These are phyloP conservation scores for Drosophila hamatofila DNA, from an alignment of 2,888 invertebrate genomes.

Conservation along the genomic window DNA sequence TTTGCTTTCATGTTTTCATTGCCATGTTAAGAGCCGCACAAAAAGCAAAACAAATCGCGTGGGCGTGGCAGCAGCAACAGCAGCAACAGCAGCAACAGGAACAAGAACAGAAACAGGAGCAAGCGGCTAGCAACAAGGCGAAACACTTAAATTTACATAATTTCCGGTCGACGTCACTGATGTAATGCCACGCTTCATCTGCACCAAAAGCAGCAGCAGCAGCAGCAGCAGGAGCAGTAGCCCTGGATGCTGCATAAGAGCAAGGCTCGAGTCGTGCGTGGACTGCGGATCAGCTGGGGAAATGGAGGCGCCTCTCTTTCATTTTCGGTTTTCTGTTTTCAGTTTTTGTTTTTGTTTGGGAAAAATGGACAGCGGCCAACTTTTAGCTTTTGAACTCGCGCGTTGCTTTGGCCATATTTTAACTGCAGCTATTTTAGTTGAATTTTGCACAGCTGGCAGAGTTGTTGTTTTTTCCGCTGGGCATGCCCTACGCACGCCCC, in stretches of 20 bases:
- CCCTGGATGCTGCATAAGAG: slow-evolving; percentile 10
- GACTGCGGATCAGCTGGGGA: slow-evolving; percentile 56
- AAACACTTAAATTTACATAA: slow-evolving; percentile 82
- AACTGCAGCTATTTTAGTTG: slow-evolving; percentile 70
- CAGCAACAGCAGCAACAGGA: background rate
- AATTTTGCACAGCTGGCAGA: slow-evolving; percentile 47
- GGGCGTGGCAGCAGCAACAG: slow-evolving; percentile 26
- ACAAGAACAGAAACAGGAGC: background rate
- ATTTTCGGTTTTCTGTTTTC: background rate
- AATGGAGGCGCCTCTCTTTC: slow-evolving; percentile 6
- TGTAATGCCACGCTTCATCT: slow-evolving; percentile 76
- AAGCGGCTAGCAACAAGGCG: slow-evolving; percentile 48
- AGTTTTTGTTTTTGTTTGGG: background rate
- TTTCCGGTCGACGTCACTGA: slow-evolving; percentile 80
- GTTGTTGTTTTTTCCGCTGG: slow-evolving; percentile 42
- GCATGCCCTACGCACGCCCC: slow-evolving; percentile 19
- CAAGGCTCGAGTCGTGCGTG: slow-evolving; percentile 26
- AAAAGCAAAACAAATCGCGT: slow-evolving; percentile 40
- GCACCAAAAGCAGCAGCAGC: slow-evolving; percentile 55
- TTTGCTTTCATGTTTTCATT: slow-evolving; percentile 81
- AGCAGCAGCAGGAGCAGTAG: slow-evolving; percentile 17
- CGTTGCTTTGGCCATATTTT: slow-evolving; percentile 63
- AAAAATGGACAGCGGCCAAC: slow-evolving; percentile 48
- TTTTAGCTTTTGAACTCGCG: slow-evolving; percentile 60
- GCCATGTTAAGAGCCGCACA: slow-evolving; percentile 73